Base-by-base conservation (phyloP, 2,888 invertebrate genomes). In the Dione juno region DNA sequence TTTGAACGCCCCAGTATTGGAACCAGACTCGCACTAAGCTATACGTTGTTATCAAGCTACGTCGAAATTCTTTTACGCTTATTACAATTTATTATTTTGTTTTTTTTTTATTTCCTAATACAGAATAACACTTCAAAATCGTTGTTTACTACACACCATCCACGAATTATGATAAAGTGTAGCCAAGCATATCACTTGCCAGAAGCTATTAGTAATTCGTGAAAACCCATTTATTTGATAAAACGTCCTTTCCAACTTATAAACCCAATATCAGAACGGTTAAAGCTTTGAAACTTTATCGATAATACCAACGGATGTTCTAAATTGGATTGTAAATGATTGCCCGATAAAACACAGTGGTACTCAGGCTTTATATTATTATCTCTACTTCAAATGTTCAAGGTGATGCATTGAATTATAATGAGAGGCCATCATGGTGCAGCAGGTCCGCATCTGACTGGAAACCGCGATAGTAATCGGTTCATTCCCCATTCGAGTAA, bases 251-350 rank as follows among this genome's bases (percentile, higher is more conserved):
- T 37, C 37, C 40, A 64, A 50, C 40, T 64, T 64, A 50, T 13
- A 63, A 52, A 64, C 50, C 50, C 19, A 64, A 64, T 64, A 52
- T 64, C 35, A 37, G 16, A 19, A 37, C 48, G 40, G 50, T 40
- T 64, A 40, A 52, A 50, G 64, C 50, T 50, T 40, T 50, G 50
- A 50, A 64, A 64, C 19, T 52, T 64, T 64, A 64, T 52, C 64
- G 64, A 64, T 64, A 64, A 64, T 64, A 52, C 37, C 64, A 64
- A 14, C 35, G 19, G 64, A 52, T 64, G 64, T 14, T 40, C 40
- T 21, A 64, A 64, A 64, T 52, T 52, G 50, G 40, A 52, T 52
- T 13, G 16, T 64, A 37, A 48, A 35, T 35, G 48, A 50, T 64
- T 50, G 37, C 16, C 50, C 50, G 64, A 64, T 64, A 64, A 52